Base-by-base conservation (phyloP, 2,888 invertebrate species). In the Epistrophe grossulariae region DNA sequence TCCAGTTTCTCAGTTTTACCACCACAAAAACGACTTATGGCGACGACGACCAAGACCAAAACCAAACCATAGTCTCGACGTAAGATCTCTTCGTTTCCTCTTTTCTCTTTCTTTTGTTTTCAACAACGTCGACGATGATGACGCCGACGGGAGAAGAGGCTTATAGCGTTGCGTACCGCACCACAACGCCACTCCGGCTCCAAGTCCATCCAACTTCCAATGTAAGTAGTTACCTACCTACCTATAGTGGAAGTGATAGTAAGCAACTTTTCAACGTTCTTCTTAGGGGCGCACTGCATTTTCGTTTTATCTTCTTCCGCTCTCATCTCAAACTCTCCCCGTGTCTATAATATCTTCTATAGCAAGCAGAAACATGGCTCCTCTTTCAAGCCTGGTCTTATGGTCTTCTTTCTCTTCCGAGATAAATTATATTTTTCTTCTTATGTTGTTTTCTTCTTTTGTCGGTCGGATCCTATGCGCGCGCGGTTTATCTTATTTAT, bases 401-500 rank as follows among this genome's bases (percentile, higher is more conserved):
- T 9, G 72, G 50, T 60, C 68, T 66, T 68, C 68, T 77, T 66
- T 80, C 76, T 76, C 76, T 76, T 74, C 38, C 71, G 66, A 83
- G 79, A 87, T 87, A 83, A 83, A 87, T 87, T 83, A 79, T 87
- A 76, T 74, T 66, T 68, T 60, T 40, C 80, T 82, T 57, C 73
- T 79, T 73, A 59, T 74, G 70, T 73, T 81, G 73, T 78, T 78
- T 80, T 73, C 31, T 79, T 17, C 81, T 85, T 85, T 62, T 81
- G 85, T 79, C 70, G 81, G 85, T 78, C 57, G 62, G 62, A 43
- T 62, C 62, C 43, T 74, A 85, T 81, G 82, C 79, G 82, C 73
- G 73, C 74, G 79, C 82, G 82, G 81, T 55, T 87, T 87, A 83
- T 87, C 87, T 87, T 87, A 87, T 87, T 87, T 87, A 79, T 87